Base-by-base conservation (phyloP, 2,113 vertebrate species). In the Cnemophilus loriae region DNA sequence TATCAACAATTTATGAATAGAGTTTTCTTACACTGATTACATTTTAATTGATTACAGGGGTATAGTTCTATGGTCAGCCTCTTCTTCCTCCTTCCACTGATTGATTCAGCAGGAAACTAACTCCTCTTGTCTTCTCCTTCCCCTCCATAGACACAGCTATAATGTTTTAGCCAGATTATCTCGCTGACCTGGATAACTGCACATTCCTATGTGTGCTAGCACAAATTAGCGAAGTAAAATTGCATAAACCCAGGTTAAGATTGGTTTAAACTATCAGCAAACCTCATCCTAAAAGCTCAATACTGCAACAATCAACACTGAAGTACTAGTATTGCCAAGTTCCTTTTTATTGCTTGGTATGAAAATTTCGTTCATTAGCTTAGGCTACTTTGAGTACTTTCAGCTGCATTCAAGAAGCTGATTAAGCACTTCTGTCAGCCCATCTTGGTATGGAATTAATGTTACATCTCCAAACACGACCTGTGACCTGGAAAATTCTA, bases 181-280 rank as follows among this genome's bases (percentile, higher is more conserved):
- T 50, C 14, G 24, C 33, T 89, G 49, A 41, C 22, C 27, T 32
- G 30, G 26, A 15, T 61, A 50, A 46, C 10, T 37, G 19, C 10
- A 19, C n/a, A 56, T 52, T 59, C 35, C n/a, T 4, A 13, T n/a
- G 4, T 0, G 2, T 60, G 5, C 20, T n/a, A 37, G 16, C 13
- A 35, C 13, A 61, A 52, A 68, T 18, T 44, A 21, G 9, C 16
- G 14, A 63, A 61, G 35, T 11, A 49, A 68, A 84, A 50, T 28
- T 68, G 3, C 11, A 46, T 13, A 81, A 80, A 6, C 1, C 6
- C 12, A 30, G 7, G 22, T 35, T 49, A 20, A n/a, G 9, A 42
- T n/a, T 59, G 28, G 16, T 78, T 78, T 78, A 65, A 81, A 42
- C 10, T 52, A 37, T 23, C 6, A 39, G 35, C 30, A 93, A 73